A percentile compares a stretch with the other conserved stretches of the same genome.
These are phyloP conservation scores for Papilio polytes DNA, from an alignment of 1,140 invertebrate genomes.

Conservation along the genomic window DNA sequence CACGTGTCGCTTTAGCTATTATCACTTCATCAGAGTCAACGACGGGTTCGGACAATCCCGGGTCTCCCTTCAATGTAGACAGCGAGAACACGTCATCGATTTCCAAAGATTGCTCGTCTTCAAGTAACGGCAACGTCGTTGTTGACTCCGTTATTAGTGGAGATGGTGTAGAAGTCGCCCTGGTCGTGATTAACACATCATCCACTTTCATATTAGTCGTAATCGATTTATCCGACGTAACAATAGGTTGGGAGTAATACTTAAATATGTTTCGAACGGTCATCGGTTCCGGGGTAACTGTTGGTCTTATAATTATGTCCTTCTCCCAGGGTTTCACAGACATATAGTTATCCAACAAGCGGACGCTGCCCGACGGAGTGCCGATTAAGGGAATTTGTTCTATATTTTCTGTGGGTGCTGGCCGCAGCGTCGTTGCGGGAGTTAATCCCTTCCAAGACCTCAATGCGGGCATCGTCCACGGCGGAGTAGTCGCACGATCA, in stretches of 20 bases:
- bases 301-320: constrained; percentile 71
- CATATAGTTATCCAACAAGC: constrained; percentile 63
- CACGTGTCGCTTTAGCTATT: constrained; percentile 70
- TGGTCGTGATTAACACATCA: constrained; percentile 72
- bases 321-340: constrained; percentile 72
- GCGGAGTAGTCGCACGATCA: constrained; percentile 62
- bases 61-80: constrained; percentile 67
- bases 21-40: constrained; percentile 75
- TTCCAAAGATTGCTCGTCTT: constrained; percentile 77
- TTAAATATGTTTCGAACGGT: constrained; percentile 62
- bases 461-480: constrained; percentile 73
- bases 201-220: constrained; percentile 59
- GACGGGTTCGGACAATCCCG: constrained; percentile 42
- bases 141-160: constrained; percentile 57
- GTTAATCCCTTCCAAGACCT: constrained; percentile 70
- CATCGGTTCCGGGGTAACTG: constrained; percentile 64
- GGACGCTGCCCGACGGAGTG: constrained; percentile 62
- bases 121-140: constrained; percentile 68
- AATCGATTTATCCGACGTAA: constrained; percentile 61
- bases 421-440: constrained; percentile 59
- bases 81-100: constrained; percentile 79
- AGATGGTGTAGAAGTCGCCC: constrained; percentile 56
- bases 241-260: constrained; percentile 61
- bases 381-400: constrained; percentile 59
- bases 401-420: constrained; percentile 61